Percentiles rank a stretch among this genome's conserved stretches.
phyloP scores from a whole-genome alignment of 2,888 invertebrate genomes.

The Laothoe populi region DNA sequence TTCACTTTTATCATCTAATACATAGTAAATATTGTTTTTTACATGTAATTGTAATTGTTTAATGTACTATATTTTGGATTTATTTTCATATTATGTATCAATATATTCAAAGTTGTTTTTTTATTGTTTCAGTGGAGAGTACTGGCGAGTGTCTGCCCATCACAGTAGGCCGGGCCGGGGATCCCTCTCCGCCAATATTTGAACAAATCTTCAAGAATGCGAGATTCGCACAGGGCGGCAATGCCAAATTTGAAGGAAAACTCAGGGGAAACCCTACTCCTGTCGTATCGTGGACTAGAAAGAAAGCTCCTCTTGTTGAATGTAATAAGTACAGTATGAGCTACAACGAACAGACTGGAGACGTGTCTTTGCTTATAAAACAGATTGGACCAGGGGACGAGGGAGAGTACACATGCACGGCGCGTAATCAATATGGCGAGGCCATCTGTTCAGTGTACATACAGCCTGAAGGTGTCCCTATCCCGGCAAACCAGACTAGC shows the following conservation, averaged over 20 bases:
- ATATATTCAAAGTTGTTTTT: neutral
- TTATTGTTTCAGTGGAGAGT: slow-evolving; percentile 86
- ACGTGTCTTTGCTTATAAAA: slow-evolving; percentile 95
- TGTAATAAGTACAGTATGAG: slow-evolving; percentile 95
- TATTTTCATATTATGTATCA: neutral
- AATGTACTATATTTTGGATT: too few species aligned
- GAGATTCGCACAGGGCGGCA: slow-evolving; percentile 97
- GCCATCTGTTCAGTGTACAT: slow-evolving; percentile 98
- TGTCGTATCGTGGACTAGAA: slow-evolving; percentile 95
- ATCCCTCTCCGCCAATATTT: slow-evolving; percentile 96
- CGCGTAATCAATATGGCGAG: slow-evolving; percentile 97
- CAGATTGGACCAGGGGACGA: slow-evolving; percentile 98
- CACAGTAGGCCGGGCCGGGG: slow-evolving; percentile 85
- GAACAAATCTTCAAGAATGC: slow-evolving; percentile 98
- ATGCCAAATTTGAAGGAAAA: slow-evolving; percentile 96
- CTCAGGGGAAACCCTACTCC: slow-evolving; percentile 96
- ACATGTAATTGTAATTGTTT: too few species aligned
- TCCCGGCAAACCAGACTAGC: slow-evolving; percentile 85
- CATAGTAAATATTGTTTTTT: too few species aligned
- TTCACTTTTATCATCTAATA: too few species aligned
- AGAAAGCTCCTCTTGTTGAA: slow-evolving; percentile 92
- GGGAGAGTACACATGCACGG: slow-evolving; percentile 98
- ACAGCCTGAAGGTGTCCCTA: slow-evolving; percentile 93
- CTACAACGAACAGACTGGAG: slow-evolving; percentile 95
- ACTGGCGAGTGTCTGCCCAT: slow-evolving; percentile 80